These are phyloP conservation scores for Neocrepidodera transversa DNA, from an alignment of 2,888 invertebrate species.

Conservation along the genomic window DNA sequence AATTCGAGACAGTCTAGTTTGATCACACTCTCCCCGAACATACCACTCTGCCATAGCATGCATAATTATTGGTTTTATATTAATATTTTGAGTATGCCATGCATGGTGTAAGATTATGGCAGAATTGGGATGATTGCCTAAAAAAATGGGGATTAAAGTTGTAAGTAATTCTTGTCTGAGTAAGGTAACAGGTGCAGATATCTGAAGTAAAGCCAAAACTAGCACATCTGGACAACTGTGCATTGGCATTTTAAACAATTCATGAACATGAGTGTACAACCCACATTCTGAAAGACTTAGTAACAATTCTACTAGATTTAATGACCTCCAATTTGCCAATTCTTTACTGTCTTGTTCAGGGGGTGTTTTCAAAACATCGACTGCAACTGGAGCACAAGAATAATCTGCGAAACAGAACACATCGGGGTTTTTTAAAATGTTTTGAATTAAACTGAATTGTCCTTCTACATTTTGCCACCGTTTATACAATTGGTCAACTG, in stretches of 20 bases:
- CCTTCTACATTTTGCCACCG: conserved; percentile 95
- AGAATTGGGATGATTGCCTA: conserved; percentile 95
- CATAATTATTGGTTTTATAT: conserved; percentile 85
- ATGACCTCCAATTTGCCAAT: conserved; percentile 89
- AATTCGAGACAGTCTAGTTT: conserved; percentile 86
- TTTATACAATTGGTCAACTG: conserved; percentile 87
- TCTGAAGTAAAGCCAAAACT: conserved; percentile 86
- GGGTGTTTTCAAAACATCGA: conserved; percentile 89
- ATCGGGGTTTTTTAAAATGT: conserved; percentile 89
- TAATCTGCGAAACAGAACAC: conserved; percentile 94
- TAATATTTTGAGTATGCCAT: conserved; percentile 83
- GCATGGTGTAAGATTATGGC: conserved; percentile 95
- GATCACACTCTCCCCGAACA: conserved; percentile 89
- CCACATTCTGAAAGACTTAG: conserved; percentile 88
- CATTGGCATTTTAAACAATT: conserved; percentile 89
- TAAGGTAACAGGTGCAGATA: conserved; percentile 79
- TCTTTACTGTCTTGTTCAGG: conserved; percentile 96
- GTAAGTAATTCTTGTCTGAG: conserved; percentile 87
- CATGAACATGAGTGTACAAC: conserved; percentile 81
- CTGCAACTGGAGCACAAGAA: conserved; percentile 84
- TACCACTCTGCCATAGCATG: conserved; percentile 99
- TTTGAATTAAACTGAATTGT: conserved; percentile 86
- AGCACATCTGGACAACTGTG: conserved; percentile 95
- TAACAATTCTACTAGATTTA: conserved; percentile 89
- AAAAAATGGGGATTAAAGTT: conserved; percentile 88